These are phyloP conservation scores for Molossus molossus DNA, from an alignment of 2,797 vertebrate species.

Conservation along the genomic window DNA sequence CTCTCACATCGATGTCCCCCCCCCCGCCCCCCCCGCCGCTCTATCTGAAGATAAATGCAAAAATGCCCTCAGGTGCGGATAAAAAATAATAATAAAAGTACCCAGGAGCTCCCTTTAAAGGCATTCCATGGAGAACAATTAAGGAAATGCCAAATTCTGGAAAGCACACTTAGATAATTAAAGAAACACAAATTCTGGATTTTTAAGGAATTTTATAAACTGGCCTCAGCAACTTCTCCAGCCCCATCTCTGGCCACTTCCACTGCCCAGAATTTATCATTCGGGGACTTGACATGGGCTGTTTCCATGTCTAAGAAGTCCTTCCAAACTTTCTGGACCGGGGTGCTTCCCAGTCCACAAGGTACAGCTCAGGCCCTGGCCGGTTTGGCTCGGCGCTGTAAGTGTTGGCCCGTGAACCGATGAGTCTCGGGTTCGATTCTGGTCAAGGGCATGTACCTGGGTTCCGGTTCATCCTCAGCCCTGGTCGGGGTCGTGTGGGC, in stretches of 20 bases:
- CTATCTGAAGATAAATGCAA: no score
- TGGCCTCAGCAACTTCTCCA: not conserved
- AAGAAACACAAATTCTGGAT: not conserved
- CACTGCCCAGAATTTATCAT: not conserved
- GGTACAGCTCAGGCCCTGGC: not conserved
- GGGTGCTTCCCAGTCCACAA: not conserved
- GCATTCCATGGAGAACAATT: not conserved
- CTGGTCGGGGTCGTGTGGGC: no score
- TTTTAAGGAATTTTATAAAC: not conserved
- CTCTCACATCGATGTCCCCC: no score
- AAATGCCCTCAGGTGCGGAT: no score
- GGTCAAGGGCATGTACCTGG: no score
- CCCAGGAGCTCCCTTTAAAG: not conserved
- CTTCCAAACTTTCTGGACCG: not conserved
- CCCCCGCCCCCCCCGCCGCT: no score
- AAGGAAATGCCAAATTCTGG: not conserved
- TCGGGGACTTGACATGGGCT: not conserved
- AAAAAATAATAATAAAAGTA: not conserved
- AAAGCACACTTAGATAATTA: not conserved
- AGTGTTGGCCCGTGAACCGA: no score
- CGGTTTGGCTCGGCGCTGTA: not conserved
- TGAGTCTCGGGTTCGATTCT: no score
- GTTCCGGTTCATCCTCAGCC: no score
- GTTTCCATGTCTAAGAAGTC: not conserved
- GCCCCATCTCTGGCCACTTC: not conserved